Evolutionary conservation across 2,888 invertebrate genomes (phyloP).

Genomic region (Ormyrus labotus): DNA sequence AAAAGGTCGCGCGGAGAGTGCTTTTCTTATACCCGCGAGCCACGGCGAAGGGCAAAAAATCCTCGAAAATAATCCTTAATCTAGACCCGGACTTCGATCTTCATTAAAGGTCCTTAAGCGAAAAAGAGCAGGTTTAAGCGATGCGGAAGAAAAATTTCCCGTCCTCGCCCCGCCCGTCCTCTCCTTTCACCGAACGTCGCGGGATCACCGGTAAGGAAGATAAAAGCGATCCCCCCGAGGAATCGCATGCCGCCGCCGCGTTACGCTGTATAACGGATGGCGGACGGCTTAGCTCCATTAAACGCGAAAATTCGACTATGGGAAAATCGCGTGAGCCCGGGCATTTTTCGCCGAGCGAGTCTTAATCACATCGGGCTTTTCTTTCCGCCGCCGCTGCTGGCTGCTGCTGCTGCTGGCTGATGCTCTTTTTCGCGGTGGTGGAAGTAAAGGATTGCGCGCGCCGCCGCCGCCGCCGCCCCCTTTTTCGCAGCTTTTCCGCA

Average conservation of each 20-base stretch:
- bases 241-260: conserved; percentile 12
- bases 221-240: conserved; percentile 46
- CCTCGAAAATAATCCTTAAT: conserved; percentile 13
- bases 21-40: too few species aligned
- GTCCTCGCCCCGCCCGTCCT: too few species aligned
- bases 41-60: too few species aligned
- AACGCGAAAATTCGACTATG: conserved; percentile 28
- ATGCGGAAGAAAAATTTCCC: too few species aligned
- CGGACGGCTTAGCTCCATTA: neutral
- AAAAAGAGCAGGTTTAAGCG: neutral
- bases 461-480: too few species aligned
- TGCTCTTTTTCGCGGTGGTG: too few species aligned
- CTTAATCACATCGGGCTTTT: conserved; percentile 10
- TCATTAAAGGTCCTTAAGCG: conserved; percentile 25
- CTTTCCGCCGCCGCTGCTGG: too few species aligned
- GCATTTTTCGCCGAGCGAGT: conserved; percentile 4
- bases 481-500: too few species aligned
- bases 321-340: conserved; percentile 28
- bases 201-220: conserved; percentile 27
- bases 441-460: too few species aligned
- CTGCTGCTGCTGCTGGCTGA: too few species aligned
- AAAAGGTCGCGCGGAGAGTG: too few species aligned
- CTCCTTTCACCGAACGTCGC: conserved; percentile 3
- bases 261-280: conserved; percentile 9
- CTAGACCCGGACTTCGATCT: conserved; percentile 32